Base-by-base conservation (phyloP, 2,113 vertebrate species). In the Bolborhynchus lineola region DNA sequence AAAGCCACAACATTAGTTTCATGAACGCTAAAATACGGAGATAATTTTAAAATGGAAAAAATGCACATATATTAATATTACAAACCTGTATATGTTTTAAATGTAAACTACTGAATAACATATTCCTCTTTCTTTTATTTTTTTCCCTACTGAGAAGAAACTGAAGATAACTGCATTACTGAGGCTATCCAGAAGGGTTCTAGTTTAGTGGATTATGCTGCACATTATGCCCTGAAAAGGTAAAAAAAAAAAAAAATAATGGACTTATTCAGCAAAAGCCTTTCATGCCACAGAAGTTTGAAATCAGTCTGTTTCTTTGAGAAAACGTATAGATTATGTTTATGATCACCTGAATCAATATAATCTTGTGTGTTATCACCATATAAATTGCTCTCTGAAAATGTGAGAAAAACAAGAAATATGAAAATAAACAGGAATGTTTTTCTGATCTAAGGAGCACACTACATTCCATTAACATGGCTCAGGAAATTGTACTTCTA, bases 131-230 rank as follows among this genome's bases (percentile, higher is more conserved):
- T 37, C 4, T 42, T 83, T 83, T 18, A 46, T 11, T 71, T 67
- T 57, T n/a, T 41, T 14, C 31, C 39, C 68, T 63, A 79, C 81
- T 64, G 10, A 97, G 96, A 82, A 87, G 59, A 72, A 91, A 91
- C 59, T 37, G 86, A 93, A 93, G 96, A 98, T 35, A 81, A 97
- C 57, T 94, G 97, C 14, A 67, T 98, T 49, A 86, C 90, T 37
- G 93, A 97, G 67, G n/a, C 95, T 77, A 91, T 98, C 81, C 92
- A 97, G 82, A 97, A 98, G 76, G 97, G 94, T 74, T 92, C 91
- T 75, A 68, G 86, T 60, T 90, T 97, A 72, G 89, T 98, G 26
- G 96, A 98, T 28, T 76, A 86, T 21, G 94, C 98, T 82, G 25
- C 89, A 17, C 39, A 29, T 20, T 59, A 93, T 49, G 90, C 94